Evolutionary conservation across 2,113 vertebrate genomes (phyloP).

Genomic region (Murina feae): DNA sequence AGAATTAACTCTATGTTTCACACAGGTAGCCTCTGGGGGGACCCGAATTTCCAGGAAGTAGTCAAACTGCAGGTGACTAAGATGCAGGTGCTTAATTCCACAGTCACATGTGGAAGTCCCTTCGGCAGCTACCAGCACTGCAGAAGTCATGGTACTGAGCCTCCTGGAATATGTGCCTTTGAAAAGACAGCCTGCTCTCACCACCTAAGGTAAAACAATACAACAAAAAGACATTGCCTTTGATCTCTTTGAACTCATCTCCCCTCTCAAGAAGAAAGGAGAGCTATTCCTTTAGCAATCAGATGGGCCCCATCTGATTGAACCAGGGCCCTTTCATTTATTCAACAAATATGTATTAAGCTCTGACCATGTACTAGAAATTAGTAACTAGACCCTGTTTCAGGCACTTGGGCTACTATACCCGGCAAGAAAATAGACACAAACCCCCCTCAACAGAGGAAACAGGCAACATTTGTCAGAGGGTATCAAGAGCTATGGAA

Average conservation of each 20-base stretch:
- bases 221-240: neutral
- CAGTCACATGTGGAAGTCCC: neutral
- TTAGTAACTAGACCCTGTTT: neutral
- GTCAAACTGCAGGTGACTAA: neutral
- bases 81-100: neutral
- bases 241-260: neutral
- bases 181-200: neutral
- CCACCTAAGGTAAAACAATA: neutral
- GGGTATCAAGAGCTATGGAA: neutral
- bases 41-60: neutral
- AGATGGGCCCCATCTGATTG: neutral
- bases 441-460: neutral
- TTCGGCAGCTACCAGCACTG: neutral
- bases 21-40: neutral
- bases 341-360: neutral
- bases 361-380: neutral
- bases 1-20: neutral
- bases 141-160: neutral
- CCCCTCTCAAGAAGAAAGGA: neutral
- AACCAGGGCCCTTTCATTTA: neutral
- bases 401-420: neutral
- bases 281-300: neutral
- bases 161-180: neutral
- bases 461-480: neutral
- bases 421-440: neutral